Evolutionary conservation across 2,888 invertebrate species (phyloP), one percentile per base, ranked within the genome.

Genomic region (Melanostoma scalare): DNA sequence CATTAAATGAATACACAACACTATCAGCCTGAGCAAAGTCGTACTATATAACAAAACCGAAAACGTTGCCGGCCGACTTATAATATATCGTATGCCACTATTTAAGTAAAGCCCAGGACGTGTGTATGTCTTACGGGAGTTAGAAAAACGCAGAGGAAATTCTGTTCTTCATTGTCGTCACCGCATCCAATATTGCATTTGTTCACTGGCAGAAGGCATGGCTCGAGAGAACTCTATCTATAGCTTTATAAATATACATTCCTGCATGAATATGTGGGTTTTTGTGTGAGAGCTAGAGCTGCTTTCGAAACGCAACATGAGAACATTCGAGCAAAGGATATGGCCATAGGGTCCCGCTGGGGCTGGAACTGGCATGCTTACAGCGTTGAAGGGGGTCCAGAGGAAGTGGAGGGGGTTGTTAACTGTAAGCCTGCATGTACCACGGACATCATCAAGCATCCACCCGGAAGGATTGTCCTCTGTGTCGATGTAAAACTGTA

Each of bases 181-280:
- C 69, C 73, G 69, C 73, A 73, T 78, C 68, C 63, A 77, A 82
- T 78, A 78, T 82, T 73, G 73, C 73, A 78, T 69, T 73, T 56
- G 72, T 68, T 52, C 61, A 40, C 68, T 69, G 73, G 61, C 42
- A 53, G 10, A 63, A 36, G 31, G 38, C 48, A 6, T 48, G 48
- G 38, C 63, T 63, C 30, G 46, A 38, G 48, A 48, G 30, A 30
- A 8, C 1, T n/a, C 6, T 44, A 20, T 33, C 20, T 20, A 20
- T 1, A 20, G 20, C 20, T 42, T 3, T 42, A 42, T 42, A 42
- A n/a, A 42, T 8, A 42, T 42, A 42, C 42, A 42, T 42, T 20
- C 20, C 20, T 20, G 20, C 20, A 20, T 20, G 20, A 20, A 20
- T 20, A 20, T 20, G 20, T 20, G 20, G 20, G 20, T 20, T 20